Percentiles rank a stretch among this genome's conserved stretches.
These are phyloP conservation scores for Meleagris gallopavo DNA, from an alignment of 2,113 vertebrate genomes.

Conservation along the genomic window DNA sequence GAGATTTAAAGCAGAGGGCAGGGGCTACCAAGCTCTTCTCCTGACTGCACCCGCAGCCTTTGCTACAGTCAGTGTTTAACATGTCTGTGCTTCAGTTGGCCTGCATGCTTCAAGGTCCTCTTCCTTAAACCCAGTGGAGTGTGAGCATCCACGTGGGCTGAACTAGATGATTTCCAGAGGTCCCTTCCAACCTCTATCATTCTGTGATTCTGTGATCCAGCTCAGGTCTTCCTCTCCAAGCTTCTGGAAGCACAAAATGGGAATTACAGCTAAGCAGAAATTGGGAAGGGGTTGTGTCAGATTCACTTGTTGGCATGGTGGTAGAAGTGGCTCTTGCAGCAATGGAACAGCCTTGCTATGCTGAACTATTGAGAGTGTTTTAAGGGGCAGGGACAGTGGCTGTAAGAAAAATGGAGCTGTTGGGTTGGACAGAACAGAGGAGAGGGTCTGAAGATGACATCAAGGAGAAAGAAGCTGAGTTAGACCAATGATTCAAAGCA, in stretches of 20 bases:
- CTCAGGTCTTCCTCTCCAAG: neutral
- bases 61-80: neutral
- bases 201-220: neutral
- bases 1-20: neutral
- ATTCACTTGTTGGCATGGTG: neutral
- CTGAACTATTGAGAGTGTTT: neutral
- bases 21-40: neutral
- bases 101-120: too few relatives aligned
- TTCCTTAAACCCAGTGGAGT: neutral
- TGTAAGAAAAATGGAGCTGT: neutral
- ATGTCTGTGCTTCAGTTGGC: neutral
- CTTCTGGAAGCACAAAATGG: accelerated
- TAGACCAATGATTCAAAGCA: neutral
- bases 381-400: neutral
- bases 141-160: neutral
- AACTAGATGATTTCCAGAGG: too few relatives aligned
- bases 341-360: neutral
- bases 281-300: neutral
- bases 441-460: neutral
- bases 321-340: neutral
- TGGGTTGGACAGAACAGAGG: neutral
- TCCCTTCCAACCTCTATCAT: too few relatives aligned
- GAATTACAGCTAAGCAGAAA: neutral
- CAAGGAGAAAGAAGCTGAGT: neutral
- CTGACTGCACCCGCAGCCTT: neutral